phyloP scores from a whole-genome alignment of 2,113 vertebrate genomes.

The Gasterosteus nipponicus region DNA sequence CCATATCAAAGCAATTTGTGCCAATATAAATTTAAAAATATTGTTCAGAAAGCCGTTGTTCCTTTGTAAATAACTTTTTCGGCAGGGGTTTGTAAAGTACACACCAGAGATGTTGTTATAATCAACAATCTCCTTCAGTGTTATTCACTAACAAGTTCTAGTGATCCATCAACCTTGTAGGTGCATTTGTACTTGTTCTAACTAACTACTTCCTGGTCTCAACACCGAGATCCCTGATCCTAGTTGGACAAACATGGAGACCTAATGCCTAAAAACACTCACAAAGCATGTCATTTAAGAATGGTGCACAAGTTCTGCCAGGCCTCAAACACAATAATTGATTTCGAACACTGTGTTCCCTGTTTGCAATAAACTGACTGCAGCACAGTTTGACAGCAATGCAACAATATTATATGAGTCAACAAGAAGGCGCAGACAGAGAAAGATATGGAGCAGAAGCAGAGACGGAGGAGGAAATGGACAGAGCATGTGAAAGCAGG shows the following conservation, averaged over 20 bases:
- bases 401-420: conserved; percentile 43
- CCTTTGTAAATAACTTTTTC: background rate
- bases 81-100: background rate
- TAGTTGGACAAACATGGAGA: conserved; percentile 42
- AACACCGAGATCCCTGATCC: conserved; percentile 30
- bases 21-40: background rate
- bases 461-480: conserved; percentile 61
- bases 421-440: conserved; percentile 63
- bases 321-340: conserved; percentile 31
- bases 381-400: conserved; percentile 30
- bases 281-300: conserved; percentile 31
- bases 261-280: conserved; percentile 43
- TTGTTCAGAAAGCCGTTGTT: background rate
- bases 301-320: conserved; percentile 17
- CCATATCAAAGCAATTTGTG: background rate
- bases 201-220: conserved; percentile 23
- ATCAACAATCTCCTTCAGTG: background rate
- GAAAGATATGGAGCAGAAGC: conserved; percentile 53
- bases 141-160: background rate
- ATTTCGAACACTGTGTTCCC: conserved; percentile 56
- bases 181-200: conserved; percentile 22
- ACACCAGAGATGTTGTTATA: background rate
- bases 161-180: background rate
- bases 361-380: conserved; percentile 36
- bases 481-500: conserved; percentile 59